Evolutionary conservation across 2,888 invertebrate species (phyloP), one percentile per base, ranked within the genome.

Genomic region (Podabrus alpinus): DNA sequence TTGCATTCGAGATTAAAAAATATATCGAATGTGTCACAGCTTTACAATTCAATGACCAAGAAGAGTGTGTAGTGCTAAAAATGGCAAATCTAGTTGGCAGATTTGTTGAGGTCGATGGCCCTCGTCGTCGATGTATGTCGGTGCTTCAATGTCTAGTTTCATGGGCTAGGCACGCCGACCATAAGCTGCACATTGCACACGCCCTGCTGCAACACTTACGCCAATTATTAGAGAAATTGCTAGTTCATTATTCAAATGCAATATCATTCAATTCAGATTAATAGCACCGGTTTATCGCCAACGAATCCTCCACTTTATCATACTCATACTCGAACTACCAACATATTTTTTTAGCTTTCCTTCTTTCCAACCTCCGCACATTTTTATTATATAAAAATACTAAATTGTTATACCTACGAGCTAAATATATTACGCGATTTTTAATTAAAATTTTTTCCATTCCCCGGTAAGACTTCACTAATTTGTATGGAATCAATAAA

Each of bases 101-200:
- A 80, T 79, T n/a, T 81, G 78, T 61, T 64, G 79, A 78, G 82
- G 83, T 83, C 81, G 79, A 80, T 74, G 82, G 78, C 81, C 82
- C 78, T 68, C 21, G 21, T 64, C 13, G 24, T 71, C 79, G 78
- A 82, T 81, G 81, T 82, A 80, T 83, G 82, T 82, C 82, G 82
- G 77, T 82, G 82, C 79, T 80, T 77, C 68, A 71, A 68, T 74
- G 71, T 59, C 19, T 64, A 64, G 62, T 74, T 66, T 64, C 62
- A 67, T 66, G 71, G 71, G 72, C 64, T 74, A 71, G 76, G 76
- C 73, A 73, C 76, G 71, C 69, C 76, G 71, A 73, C 70, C 19
- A 71, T 71, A 71, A 71, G 70, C 70, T 73, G 71, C 68, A 73
- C 76, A 66, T 69, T 68, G 73, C 68, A 74, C 76, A 76, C 76